phyloP scores from a whole-genome alignment of 2,888 invertebrate genomes.

The Morpho achilles region DNA sequence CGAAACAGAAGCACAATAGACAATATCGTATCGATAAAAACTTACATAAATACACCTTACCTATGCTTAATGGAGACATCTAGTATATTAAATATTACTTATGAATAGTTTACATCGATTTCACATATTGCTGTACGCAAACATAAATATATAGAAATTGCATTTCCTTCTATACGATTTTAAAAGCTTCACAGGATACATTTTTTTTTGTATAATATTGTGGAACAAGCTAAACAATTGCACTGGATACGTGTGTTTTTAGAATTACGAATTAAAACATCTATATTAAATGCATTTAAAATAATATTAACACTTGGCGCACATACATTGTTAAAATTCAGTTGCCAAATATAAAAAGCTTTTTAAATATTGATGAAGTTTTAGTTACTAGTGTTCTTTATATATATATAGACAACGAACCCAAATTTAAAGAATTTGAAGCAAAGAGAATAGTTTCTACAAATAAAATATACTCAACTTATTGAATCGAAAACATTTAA shows the following conservation, averaged over 20 bases:
- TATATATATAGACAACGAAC: too few relatives aligned
- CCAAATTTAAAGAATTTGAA: too few relatives aligned
- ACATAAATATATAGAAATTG: slow-evolving; percentile 42
- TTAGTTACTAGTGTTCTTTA: not conserved
- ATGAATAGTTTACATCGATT: slow-evolving; percentile 63
- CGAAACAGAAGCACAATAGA: slow-evolving; percentile 51
- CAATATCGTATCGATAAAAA: slow-evolving; percentile 69
- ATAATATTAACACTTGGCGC: not conserved
- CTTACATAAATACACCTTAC: slow-evolving; percentile 67
- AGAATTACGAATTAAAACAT: slow-evolving; percentile 11
- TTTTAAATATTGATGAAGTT: not conserved
- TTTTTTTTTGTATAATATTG: slow-evolving; percentile 14
- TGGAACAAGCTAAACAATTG: slow-evolving; percentile 23
- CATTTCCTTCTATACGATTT: slow-evolving; percentile 27
- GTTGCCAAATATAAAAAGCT: not conserved
- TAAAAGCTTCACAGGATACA: slow-evolving; percentile 27
- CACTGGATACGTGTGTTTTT: slow-evolving; percentile 15
- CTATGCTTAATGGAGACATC: slow-evolving; percentile 70
- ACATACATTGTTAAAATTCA: not conserved
- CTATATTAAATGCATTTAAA: slow-evolving; percentile 5
- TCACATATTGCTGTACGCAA: slow-evolving; percentile 32
- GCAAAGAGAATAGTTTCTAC: too few relatives aligned
- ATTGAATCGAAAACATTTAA: too few relatives aligned
- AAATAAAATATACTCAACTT: too few relatives aligned
- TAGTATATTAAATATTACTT: slow-evolving; percentile 75